These are phyloP conservation scores for Lycopodina hypogea DNA, from an alignment of 37 sponge, comb jelly and placozoan genomes.

Conservation along the genomic window DNA sequence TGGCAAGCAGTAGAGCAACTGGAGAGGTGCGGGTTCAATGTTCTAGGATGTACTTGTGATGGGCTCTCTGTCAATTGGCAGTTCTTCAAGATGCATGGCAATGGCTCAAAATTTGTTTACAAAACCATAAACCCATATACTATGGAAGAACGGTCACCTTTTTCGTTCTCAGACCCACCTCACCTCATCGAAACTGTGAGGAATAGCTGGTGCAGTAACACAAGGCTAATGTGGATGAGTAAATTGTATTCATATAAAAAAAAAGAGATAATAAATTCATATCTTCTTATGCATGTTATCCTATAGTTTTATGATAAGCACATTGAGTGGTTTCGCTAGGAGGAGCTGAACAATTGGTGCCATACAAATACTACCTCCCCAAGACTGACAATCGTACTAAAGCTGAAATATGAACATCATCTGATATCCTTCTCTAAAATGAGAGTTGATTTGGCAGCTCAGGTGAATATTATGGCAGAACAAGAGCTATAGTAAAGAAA, in stretches of 20 bases:
- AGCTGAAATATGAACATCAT: conserved; percentile 14
- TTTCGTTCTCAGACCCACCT: conserved; percentile 38
- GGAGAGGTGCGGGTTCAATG: conserved; percentile 30
- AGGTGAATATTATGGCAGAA: no score
- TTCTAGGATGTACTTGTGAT: conserved; percentile 29
- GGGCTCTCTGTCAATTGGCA: conserved; percentile 33
- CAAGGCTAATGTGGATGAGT: conserved; percentile 25
- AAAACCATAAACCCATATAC: conserved; percentile 33
- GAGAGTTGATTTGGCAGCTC: conserved; percentile 37
- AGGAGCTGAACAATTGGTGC: conserved; percentile 11
- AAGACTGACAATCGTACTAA: conserved; percentile 16
- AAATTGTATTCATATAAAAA: neutral
- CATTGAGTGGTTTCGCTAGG: conserved; percentile 29
- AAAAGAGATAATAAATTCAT: neutral
- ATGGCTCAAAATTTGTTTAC: neutral
- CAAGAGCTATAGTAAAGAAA: no score
- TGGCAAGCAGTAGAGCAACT: no score
- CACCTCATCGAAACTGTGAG: conserved; percentile 35
- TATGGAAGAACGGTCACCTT: conserved; percentile 3
- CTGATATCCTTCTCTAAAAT: conserved; percentile 40
- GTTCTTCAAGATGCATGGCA: conserved; percentile 20
- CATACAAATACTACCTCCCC: no score
- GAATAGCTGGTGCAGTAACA: conserved; percentile 26
- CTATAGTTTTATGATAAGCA: conserved; percentile 28
- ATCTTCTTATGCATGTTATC: no score